A percentile compares a stretch with the other conserved stretches of the same genome.
These are phyloP conservation scores for Campoplex nolae DNA, from an alignment of 2,888 invertebrate species.

Conservation along the genomic window DNA sequence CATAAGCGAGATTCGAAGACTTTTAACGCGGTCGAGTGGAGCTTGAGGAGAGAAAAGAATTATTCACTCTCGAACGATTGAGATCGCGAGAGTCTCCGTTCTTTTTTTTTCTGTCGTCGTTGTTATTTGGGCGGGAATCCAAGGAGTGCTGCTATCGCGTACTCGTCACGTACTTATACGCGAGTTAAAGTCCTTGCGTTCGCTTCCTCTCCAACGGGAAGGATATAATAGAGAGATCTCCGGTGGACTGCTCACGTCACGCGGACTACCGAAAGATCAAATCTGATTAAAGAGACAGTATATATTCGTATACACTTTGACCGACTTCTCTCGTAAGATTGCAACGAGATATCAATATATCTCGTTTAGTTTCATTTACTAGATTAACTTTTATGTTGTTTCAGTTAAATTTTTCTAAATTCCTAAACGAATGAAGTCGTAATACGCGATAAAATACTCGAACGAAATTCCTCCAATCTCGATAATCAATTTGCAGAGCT, in stretches of 20 bases:
- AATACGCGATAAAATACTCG: neutral
- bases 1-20: conserved; percentile 63
- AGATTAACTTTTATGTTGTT: neutral
- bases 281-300: conserved; percentile 35
- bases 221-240: conserved; percentile 58
- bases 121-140: conserved; percentile 38
- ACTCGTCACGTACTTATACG: conserved; percentile 50
- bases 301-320: conserved; percentile 26
- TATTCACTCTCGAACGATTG: conserved; percentile 58
- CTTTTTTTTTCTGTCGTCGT: conserved; percentile 29
- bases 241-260: conserved; percentile 36
- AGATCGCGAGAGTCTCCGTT: conserved; percentile 36
- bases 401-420: neutral
- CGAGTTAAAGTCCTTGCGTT: conserved; percentile 7
- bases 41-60: conserved; percentile 23
- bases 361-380: neutral
- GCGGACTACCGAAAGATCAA: conserved; percentile 57
- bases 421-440: neutral
- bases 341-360: conserved; percentile 43
- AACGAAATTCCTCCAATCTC: neutral
- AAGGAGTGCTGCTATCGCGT: conserved; percentile 46
- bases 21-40: conserved; percentile 32
- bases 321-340: conserved; percentile 32
- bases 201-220: conserved; percentile 25
- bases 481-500: neutral